Conservation (phyloP, 37 sponge, comb jelly and placozoan genomes). For the Chondrosia reniformis region DNA sequence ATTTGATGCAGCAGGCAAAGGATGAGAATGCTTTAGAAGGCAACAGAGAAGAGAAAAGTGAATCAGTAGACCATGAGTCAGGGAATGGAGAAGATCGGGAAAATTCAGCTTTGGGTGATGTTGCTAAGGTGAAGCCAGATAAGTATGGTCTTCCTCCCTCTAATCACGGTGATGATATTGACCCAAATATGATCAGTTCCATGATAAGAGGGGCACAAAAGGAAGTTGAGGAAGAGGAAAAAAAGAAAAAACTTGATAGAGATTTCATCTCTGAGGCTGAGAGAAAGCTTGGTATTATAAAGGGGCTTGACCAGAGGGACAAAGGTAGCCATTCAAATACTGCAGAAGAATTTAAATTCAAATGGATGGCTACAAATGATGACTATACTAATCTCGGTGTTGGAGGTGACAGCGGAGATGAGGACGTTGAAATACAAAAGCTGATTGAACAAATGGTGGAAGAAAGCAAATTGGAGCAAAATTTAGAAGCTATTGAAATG, state of each 20-base stretch:
- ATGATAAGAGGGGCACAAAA: slow-evolving; percentile 24
- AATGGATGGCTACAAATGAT: background rate
- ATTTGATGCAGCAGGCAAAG: slow-evolving; percentile 48
- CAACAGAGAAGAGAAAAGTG: slow-evolving; percentile 10
- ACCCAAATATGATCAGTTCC: slow-evolving; percentile 13
- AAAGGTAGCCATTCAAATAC: background rate
- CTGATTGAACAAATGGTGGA: slow-evolving; percentile 54
- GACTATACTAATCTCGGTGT: background rate
- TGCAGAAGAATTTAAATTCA: background rate
- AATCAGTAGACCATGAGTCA: background rate
- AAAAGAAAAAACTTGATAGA: background rate
- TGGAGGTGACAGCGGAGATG: background rate
- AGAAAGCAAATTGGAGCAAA: slow-evolving; percentile 64
- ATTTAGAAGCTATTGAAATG: slow-evolving; percentile 47
- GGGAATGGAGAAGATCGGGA: too few species aligned
- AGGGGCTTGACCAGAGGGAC: background rate
- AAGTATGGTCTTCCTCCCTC: background rate
- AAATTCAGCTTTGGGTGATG: background rate
- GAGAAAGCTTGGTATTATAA: background rate
- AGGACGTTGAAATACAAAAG: slow-evolving; percentile 46
- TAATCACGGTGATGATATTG: slow-evolving; percentile 8
- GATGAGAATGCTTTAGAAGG: slow-evolving; percentile 42
- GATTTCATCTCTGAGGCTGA: background rate
- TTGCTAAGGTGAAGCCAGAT: background rate
- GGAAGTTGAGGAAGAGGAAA: slow-evolving; percentile 22